These are phyloP conservation scores for Gymnoscopelus microlampas DNA, from an alignment of 2,797 vertebrate genomes.

Conservation along the genomic window DNA sequence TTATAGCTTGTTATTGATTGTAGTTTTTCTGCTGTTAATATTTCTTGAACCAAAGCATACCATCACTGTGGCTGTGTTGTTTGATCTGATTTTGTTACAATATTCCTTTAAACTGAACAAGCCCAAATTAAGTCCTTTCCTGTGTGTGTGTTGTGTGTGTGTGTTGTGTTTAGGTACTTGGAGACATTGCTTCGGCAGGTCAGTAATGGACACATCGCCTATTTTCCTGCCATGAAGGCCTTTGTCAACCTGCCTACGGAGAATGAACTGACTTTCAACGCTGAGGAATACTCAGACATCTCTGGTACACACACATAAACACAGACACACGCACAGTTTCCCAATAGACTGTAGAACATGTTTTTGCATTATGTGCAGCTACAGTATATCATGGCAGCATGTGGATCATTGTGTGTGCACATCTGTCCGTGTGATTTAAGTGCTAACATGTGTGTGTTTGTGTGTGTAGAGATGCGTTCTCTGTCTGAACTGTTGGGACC, in stretches of 20 bases:
- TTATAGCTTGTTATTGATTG: too few species aligned
- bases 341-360: too few species aligned
- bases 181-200: slow-evolving; percentile 98
- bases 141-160: neutral
- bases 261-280: slow-evolving; percentile 97
- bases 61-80: neutral
- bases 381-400: too few species aligned
- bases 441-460: neutral
- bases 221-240: slow-evolving; percentile 99
- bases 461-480: slow-evolving; percentile 92
- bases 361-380: too few species aligned
- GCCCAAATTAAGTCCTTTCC: too few species aligned
- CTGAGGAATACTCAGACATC: slow-evolving; percentile 98
- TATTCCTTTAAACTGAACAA: too few species aligned
- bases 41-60: neutral
- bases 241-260: slow-evolving; percentile 98
- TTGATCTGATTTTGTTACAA: too few species aligned
- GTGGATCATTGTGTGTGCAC: too few species aligned
- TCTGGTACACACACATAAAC: slow-evolving; percentile 83
- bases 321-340: neutral
- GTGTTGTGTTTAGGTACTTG: slow-evolving; percentile 87
- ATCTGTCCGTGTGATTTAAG: neutral
- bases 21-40: too few species aligned
- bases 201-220: slow-evolving; percentile 98
- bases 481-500: slow-evolving; percentile 96